These are phyloP conservation scores for Drosophila acutilabella DNA, from an alignment of 2,888 invertebrate genomes.

Conservation along the genomic window DNA sequence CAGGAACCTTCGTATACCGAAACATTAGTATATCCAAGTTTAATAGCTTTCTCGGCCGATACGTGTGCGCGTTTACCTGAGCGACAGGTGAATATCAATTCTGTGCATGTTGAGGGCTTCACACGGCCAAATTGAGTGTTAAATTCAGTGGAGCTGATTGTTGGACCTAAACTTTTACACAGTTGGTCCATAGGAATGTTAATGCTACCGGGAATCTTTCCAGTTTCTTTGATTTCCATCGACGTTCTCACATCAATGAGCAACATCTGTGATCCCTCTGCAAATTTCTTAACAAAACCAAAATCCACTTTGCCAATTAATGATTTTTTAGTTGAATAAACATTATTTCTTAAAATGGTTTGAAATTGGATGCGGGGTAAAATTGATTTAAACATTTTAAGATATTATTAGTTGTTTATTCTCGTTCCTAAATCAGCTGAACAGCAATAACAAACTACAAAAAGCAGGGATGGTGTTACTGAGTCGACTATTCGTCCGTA, in stretches of 20 bases:
- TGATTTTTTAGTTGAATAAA: background rate
- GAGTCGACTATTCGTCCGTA: too few species aligned
- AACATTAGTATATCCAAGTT: conserved; percentile 79
- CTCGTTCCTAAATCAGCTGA: background rate
- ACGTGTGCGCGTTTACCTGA: conserved; percentile 15
- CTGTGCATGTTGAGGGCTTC: conserved; percentile 80
- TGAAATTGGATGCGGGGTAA: background rate
- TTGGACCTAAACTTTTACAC: conserved; percentile 68
- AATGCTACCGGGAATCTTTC: conserved; percentile 90
- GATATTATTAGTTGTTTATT: background rate
- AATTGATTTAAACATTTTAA: background rate
- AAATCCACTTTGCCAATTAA: conserved; percentile 14
- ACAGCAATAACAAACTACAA: background rate
- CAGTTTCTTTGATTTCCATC: conserved; percentile 88
- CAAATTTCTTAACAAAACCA: conserved; percentile 84
- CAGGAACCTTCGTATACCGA: conserved; percentile 82
- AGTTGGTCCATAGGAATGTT: conserved; percentile 89
- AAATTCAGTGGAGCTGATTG: conserved; percentile 5
- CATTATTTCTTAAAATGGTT: background rate
- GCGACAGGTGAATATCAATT: conserved; percentile 19
- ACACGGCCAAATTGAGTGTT: conserved; percentile 3
- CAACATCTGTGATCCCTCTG: conserved; percentile 85
- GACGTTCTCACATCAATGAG: conserved; percentile 91
- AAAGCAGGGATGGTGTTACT: background rate
- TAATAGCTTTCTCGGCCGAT: conserved; percentile 85